Percentiles rank a stretch among this genome's conserved stretches.
These are phyloP conservation scores for Opisthograptis luteolata DNA, from an alignment of 2,888 invertebrate genomes.

Conservation along the genomic window DNA sequence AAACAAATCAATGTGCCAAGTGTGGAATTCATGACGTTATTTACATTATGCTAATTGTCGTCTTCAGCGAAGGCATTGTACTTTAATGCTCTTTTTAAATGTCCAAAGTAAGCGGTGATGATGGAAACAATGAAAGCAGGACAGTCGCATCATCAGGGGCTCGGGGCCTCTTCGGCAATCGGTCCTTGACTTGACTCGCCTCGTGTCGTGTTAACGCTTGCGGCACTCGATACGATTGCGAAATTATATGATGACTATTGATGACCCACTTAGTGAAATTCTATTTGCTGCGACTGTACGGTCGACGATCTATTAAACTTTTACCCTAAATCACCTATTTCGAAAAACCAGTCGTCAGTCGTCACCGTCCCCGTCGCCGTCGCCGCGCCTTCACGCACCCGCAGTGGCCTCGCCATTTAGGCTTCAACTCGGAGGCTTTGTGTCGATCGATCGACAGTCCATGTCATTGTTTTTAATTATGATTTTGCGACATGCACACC, in stretches of 20 bases:
- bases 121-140: slow-evolving; percentile 19
- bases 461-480: slow-evolving; percentile 45
- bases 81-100: slow-evolving; percentile 17
- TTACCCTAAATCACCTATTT: slow-evolving; percentile 63
- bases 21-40: background rate
- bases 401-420: slow-evolving; percentile 50
- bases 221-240: slow-evolving; percentile 70
- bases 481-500: slow-evolving; percentile 32
- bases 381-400: slow-evolving; percentile 44
- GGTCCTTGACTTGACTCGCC: slow-evolving; percentile 81
- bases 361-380: slow-evolving; percentile 24
- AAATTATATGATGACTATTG: slow-evolving; percentile 82
- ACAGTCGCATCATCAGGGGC: slow-evolving; percentile 20
- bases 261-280: slow-evolving; percentile 81
- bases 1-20: no score
- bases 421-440: slow-evolving; percentile 42
- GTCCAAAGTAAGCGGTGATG: slow-evolving; percentile 12
- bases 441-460: slow-evolving; percentile 41
- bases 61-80: slow-evolving; percentile 30
- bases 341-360: slow-evolving; percentile 53
- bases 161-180: slow-evolving; percentile 55
- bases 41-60: slow-evolving; percentile 9
- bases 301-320: slow-evolving; percentile 61
- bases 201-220: slow-evolving; percentile 81
- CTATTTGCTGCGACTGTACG: slow-evolving; percentile 70